Evolutionary conservation across 2,888 invertebrate genomes (phyloP), one percentile per base, ranked within the genome.

Genomic region (Frankliniella fusca): DNA sequence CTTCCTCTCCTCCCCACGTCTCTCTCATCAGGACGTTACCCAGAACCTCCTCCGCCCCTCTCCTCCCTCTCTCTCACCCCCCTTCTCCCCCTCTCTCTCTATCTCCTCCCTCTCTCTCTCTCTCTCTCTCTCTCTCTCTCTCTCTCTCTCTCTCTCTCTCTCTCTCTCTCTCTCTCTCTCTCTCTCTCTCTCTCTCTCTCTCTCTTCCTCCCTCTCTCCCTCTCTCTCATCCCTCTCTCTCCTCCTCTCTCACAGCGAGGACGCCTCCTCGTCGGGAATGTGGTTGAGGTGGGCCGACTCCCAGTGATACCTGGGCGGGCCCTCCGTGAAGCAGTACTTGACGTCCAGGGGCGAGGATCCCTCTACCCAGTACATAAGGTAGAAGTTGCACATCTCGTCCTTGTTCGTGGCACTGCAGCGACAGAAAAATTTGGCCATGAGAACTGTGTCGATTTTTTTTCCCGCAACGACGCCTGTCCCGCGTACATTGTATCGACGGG

Each of bases 341-440:
- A 92, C 93, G 0, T 92, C 88, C 7, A 97, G 88, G 0, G 96
- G 95, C 3, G 92, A 90, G 20, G 91, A 92, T 81, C 93, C 91
- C 82, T 95, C 92, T 0, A 96, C 95, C 90, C 95, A 97, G 88
- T 97, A 97, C 95, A 97, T 96, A 1, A 97, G 88, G 88, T 97
- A 97, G 88, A 97, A 97, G 88, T 97, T 97, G 89, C 97, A 97
- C 97, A 97, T 97, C 89, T 97, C 97, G 86, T 97, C 95, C 20
- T 93, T 91, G 87, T 94, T 95, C 48, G 97, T 97, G 1, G 93
- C 90, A 0, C 95, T 94, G 88, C 81, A 76, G 83, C 84, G 80
- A 83, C 9, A 81, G 15, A 80, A 80, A 82, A 79, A 70, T 48
- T 0, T 54, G 18, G 7, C 10, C 23, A 8, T 81, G 7, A 81